Base-by-base conservation (phyloP, 2,113 vertebrate genomes). In the Bungarus multicinctus region DNA sequence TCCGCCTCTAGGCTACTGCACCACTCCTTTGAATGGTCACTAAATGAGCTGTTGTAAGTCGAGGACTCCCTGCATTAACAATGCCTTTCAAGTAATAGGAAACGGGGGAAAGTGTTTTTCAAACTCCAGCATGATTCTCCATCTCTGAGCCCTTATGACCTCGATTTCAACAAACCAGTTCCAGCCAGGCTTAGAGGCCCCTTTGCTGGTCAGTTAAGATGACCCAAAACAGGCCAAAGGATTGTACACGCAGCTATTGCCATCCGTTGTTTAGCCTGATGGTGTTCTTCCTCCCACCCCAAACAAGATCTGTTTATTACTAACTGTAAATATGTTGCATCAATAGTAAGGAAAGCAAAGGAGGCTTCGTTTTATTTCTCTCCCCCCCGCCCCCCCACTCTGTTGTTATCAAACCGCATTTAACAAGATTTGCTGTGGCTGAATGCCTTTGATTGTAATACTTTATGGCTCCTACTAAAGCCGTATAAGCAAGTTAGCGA, bases 391-490 rank as follows among this genome's bases (percentile, higher is more conserved):
- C n/a, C n/a, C n/a, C n/a, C n/a, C n/a, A n/a, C n/a, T 96, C 58
- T 96, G 93, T 94, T 94, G 91, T 96, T 97, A 95, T 3, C 94
- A 93, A 25, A 97, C 94, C 81, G 92, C 96, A 94, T 97, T 93
- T 94, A 97, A 96, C 93, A 85, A 95, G 96, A 90, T 94, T 88
- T 94, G 96, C 93, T 87, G 92, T 95, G 97, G 96, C 96, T 97
- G 95, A 95, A 94, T 95, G 97, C 93, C 87, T 95, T 94, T 94
- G 93, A 85, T 95, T 97, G 97, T 97, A 94, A 89, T 0, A 89
- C 94, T 91, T 97, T 95, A 55, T 95, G 95, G 7, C 95, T 95
- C 94, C n/a, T 81, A 91, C 95, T 55, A 81, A 96, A 94, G 95
- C 95, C 81, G 57, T 93, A n/a, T 88, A 87, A 95, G 94, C 85